Evolutionary conservation across 2,113 vertebrate species (phyloP).

Genomic region (Alosa alosa): DNA sequence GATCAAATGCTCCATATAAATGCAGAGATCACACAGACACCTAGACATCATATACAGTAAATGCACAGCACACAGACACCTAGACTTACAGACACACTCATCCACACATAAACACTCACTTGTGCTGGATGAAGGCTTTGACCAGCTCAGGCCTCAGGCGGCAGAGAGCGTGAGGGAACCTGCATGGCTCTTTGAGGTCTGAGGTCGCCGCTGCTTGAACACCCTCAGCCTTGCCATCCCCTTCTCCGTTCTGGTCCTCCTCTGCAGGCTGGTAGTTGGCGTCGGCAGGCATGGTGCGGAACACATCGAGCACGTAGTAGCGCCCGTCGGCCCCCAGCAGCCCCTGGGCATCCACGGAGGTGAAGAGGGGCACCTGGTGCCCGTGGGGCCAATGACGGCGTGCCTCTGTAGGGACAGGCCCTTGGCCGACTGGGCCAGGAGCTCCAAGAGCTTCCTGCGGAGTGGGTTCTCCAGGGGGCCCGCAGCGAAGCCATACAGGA

Average conservation of each 20-base stretch:
- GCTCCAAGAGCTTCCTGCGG: conserved; percentile 64
- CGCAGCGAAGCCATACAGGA: conserved; percentile 73
- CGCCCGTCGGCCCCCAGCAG: conserved; percentile 77
- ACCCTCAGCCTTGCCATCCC: conserved; percentile 27
- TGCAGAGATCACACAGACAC: background rate
- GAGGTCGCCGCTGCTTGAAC: conserved; percentile 39
- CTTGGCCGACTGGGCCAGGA: conserved; percentile 71
- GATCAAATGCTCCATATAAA: no score
- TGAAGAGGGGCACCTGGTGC: conserved; percentile 70
- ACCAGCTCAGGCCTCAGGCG: conserved; percentile 74
- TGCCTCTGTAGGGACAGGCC: conserved; percentile 69
- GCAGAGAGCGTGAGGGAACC: conserved; percentile 69
- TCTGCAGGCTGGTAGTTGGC: conserved; percentile 68
- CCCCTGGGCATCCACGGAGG: conserved; percentile 75
- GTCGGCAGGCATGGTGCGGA: conserved; percentile 73
- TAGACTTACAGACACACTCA: background rate
- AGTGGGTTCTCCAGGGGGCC: conserved; percentile 67
- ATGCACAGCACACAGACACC: background rate
- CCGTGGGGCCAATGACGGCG: conserved; percentile 59
- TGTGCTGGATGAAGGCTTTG: conserved; percentile 72
- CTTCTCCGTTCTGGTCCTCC: conserved; percentile 15
- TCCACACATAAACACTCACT: conserved; percentile 61
- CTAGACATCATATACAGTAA: no score
- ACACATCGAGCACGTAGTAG: conserved; percentile 77
- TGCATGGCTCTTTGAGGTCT: conserved; percentile 56